Evolutionary conservation across 2,113 vertebrate genomes (phyloP), one percentile per base, ranked within the genome.

Genomic region (Platysternon megacephalum): DNA sequence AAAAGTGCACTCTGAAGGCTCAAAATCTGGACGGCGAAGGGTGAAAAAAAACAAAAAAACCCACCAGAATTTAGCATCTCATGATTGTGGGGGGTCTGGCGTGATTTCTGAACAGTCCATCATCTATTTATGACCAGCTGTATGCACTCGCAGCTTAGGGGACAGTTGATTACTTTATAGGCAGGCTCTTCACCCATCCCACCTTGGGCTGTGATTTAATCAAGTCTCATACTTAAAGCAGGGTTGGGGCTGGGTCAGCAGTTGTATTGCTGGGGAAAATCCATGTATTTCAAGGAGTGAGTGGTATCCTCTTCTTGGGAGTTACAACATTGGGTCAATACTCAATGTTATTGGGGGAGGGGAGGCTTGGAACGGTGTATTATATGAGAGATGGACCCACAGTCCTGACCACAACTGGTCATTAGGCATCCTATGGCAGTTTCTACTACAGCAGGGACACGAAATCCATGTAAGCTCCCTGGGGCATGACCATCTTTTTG

Each of bases 381-480:
- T 49, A 28, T 6, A 8, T 1, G 5, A 55, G 26, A 84, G 35
- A 46, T 9, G 2, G 22, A 89, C 6, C 17, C 39, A 48, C 74
- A 51, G 48, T 8, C 28, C 22, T 0, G 2, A 4, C 32, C 12
- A 17, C 11, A 44, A 8, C 3, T 2, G 5, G 11, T 6, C 81
- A 26, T 51, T 35, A n/a, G 13, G 17, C 17, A 29, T 46, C 12
- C 6, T 19, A 39, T 22, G 7, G 46, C 85, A 86, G 9, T 24
- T 86, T 76, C 42, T 88, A 12, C 39, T 88, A 11, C 46, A 26
- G 5, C 2, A 80, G 35, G 42, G 90, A 55, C 9, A 35, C 3
- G 17, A 82, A 35, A 42, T 2, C 8, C 39, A 82, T 28, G 51
- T 28, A 14, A 49, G 65, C 8, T 39, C n/a, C 35, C 9, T 10